These are phyloP conservation scores for Thysanoteuthis rhombus DNA, from an alignment of 2,888 invertebrate species.

Conservation along the genomic window DNA sequence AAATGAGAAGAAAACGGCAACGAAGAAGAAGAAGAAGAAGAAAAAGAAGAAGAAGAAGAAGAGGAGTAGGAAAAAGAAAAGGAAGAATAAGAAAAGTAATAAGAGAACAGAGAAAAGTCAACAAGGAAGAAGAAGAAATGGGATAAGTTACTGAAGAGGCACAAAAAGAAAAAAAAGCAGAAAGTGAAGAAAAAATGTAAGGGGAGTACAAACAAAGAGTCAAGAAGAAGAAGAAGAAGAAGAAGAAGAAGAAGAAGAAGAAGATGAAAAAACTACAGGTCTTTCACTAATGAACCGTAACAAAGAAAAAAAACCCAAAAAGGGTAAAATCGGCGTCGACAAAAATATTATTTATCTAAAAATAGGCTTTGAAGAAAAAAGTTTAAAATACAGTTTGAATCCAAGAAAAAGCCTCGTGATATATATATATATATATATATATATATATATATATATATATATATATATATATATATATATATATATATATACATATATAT, in stretches of 20 bases:
- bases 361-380: not conserved
- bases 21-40: not conserved
- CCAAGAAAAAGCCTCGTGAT: not conserved
- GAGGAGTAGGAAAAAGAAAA: not conserved
- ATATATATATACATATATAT: not conserved
- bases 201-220: not conserved
- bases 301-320: not conserved
- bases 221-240: not conserved
- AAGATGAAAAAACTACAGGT: not conserved
- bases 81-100: not conserved
- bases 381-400: not conserved
- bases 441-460: not conserved
- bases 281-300: not conserved
- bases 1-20: not conserved
- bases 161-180: not conserved
- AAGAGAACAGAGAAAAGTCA: not conserved
- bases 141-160: not conserved
- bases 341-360: not conserved
- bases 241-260: not conserved
- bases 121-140: not conserved
- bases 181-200: not conserved
- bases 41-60: not conserved
- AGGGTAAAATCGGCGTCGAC: not conserved
- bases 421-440: not conserved
- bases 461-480: not conserved